Base-by-base conservation (phyloP, 2,797 vertebrate species). In the Vireo griseus region DNA sequence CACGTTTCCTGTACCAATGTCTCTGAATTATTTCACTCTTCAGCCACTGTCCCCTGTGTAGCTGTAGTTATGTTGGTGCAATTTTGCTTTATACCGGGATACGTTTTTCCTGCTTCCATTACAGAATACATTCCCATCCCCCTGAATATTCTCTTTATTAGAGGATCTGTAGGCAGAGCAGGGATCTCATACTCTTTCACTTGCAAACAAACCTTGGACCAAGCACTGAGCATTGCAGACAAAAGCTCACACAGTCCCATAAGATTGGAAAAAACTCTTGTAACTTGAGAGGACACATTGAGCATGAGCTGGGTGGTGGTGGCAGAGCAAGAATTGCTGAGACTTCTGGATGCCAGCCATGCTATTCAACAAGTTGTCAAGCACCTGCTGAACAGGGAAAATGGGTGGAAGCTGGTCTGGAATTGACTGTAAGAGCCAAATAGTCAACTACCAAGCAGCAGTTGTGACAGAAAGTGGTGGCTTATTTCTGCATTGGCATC, bases 181-280 rank as follows among this genome's bases (percentile, higher is more conserved):
- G 7, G 3, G 5, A 6, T 18, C 19, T 63, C 51, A 25, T 31
- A 7, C 6, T 7, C 39, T 74, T 83, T 33, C 9, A 39, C 1
- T 3, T 54, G 35, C 75, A 85, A 35, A 75, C 50, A 72, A 57
- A 44, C 14, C 19, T 85, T 45, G 66, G n/a, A 28, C 16, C 24
- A 67, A 50, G 24, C 17, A 20, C 26, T 47, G 19, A 55, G 26
- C 11, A 0, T 1, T 5, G 20, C 48, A 69, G 67, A 37, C 8
- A 33, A 19, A 88, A 80, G 25, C 24, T 11, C 33, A 39, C n/a
- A 31, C 0, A 0, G 35, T 50, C 42, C 52, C 0, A 1, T 12
- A n/a, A 57, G 14, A 20, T 2, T 6, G 16, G 45, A 33, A 26
- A 90, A 20, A 80, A 29, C 17, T 19, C 17, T 5, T 28, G 2